Conservation (phyloP, 2,113 vertebrate genomes). For the Mustela lutreola region DNA sequence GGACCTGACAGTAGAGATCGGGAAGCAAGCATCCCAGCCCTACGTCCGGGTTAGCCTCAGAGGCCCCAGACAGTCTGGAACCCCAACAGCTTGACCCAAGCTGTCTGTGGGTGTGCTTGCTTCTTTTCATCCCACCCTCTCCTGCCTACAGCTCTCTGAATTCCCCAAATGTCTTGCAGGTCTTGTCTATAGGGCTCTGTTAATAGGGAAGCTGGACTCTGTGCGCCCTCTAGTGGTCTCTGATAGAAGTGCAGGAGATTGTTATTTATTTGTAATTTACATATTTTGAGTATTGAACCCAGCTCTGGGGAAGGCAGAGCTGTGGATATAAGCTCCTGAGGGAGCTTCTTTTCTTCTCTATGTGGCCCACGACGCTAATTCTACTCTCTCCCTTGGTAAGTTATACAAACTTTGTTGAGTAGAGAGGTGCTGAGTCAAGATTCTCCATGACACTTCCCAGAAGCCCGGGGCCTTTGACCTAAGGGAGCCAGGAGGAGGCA, state of each 20-base stretch:
- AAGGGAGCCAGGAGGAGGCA: constrained; percentile 12
- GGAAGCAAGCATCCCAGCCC: background rate
- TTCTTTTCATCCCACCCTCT: background rate
- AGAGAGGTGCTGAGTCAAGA: background rate
- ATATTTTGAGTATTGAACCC: background rate
- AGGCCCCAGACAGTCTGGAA: constrained; percentile 18
- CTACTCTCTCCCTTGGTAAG: background rate
- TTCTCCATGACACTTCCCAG: background rate
- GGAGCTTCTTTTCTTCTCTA: background rate
- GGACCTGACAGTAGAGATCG: background rate
- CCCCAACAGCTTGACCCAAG: background rate
- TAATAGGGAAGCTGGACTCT: constrained; percentile 51
- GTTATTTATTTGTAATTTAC: background rate
- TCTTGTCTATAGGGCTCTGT: background rate
- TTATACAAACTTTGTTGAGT: background rate
- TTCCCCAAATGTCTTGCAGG: background rate
- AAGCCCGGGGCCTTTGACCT: background rate
- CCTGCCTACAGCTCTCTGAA: background rate
- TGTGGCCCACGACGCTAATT: background rate
- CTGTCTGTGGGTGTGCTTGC: background rate
- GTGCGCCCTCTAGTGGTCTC: constrained; percentile 71
- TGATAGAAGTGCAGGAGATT: background rate
- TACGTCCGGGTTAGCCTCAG: background rate
- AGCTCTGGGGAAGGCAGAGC: background rate
- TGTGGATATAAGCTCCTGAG: background rate